Evolutionary conservation across 2,113 vertebrate species (phyloP).

Genomic region (Tachysurus fulvidraco): DNA sequence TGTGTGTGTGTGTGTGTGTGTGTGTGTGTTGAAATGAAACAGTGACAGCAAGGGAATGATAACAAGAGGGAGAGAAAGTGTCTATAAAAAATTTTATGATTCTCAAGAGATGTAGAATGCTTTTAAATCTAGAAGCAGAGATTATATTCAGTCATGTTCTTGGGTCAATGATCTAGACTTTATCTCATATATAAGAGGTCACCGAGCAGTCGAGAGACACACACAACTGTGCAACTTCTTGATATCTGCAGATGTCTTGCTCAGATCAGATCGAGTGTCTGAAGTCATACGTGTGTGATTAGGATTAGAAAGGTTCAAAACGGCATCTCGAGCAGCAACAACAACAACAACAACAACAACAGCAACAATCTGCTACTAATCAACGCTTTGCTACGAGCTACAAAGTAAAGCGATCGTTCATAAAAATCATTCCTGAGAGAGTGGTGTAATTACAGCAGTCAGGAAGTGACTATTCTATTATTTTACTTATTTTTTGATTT

Average conservation of each 20-base stretch:
- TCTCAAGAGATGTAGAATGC: not conserved
- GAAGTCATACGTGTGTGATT: not conserved
- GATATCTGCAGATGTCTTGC: not conserved
- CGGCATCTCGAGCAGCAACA: too few relatives aligned
- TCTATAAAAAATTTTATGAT: not conserved
- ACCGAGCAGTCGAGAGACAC: not conserved
- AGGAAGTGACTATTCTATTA: not conserved
- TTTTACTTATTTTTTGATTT: not conserved
- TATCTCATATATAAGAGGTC: not conserved
- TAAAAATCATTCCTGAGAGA: not conserved
- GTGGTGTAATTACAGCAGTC: not conserved
- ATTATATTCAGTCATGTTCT: not conserved
- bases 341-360: not conserved
- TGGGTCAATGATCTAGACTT: not conserved
- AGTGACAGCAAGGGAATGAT: not conserved
- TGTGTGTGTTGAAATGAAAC: not conserved
- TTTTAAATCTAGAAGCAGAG: slow-evolving; percentile 11
- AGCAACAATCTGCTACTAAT: too few relatives aligned
- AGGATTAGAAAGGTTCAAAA: not conserved
- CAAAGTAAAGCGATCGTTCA: too few relatives aligned
- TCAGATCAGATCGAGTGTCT: not conserved
- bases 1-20: too few relatives aligned
- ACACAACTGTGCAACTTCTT: not conserved
- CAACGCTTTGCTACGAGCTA: too few relatives aligned
- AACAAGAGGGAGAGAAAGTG: not conserved